Base-by-base conservation (phyloP, 2,113 vertebrate genomes). In the Scopus umbretta region DNA sequence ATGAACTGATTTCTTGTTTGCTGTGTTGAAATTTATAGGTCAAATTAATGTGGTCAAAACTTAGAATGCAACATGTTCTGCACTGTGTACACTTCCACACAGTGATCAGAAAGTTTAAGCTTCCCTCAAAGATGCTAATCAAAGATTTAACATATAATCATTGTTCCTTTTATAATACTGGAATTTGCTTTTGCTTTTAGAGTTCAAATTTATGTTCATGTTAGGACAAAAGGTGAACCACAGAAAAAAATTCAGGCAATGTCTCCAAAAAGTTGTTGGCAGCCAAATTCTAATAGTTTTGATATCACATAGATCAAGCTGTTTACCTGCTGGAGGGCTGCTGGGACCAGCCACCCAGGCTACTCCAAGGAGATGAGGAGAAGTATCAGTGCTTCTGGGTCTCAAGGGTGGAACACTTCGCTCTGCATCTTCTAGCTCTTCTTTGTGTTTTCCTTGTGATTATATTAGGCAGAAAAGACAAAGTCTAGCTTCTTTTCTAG, bases 391-490 rank as follows among this genome's bases (percentile, higher is more conserved):
- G 47, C 49, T 89, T 63, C 43, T 76, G 58, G 6, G 15, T 49
- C 59, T 32, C 53, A 56, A 4, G 42, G 1, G 13, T n/a, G 10
- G 32, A 70, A 22, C 16, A 18, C 9, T 12, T 18, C 2, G 0
- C 16, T 25, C 43, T 58, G 25, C 13, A 62, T 12, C 36, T 52
- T 76, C 11, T 19, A 43, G 20, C 34, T 63, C 34, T 27, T 58
- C 17, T 76, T 63, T 40, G 18, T 74, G 58, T n/a, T 68, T 62
- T 47, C 6, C 30, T 49, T 53, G 38, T 40, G 42, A 61, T 66
- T 26, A 10, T 40, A 52, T 38, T 13, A 38, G 56, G 52, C 23
- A 66, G 71, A 52, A 83, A 82, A 91, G 22, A 62, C 52, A 42
- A 74, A 70, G 11, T 6, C 36, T 62, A 2, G 16, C 23, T 78